Percentiles rank a stretch among this genome's conserved stretches.
Evolutionary conservation across 1,140 invertebrate species (phyloP).

Genomic region (Choristoneura fumiferana): DNA sequence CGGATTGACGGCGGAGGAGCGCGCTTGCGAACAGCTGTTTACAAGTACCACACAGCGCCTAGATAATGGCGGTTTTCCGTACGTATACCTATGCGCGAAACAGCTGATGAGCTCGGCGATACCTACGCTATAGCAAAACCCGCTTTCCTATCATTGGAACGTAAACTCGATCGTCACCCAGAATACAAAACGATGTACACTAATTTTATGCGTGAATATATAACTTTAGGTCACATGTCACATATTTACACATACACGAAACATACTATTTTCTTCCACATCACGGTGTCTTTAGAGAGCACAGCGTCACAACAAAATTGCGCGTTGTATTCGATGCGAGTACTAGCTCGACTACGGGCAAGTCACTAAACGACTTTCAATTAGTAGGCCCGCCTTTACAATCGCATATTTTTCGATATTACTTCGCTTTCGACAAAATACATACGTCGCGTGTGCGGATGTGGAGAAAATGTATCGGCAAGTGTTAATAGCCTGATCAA

Average conservation of each 20-base stretch:
- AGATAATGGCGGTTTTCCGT: slow-evolving; percentile 32
- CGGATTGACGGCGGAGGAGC: no score
- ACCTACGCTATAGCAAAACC: slow-evolving; percentile 25
- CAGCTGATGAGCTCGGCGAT: slow-evolving; percentile 31
- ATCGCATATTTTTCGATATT: slow-evolving; percentile 42
- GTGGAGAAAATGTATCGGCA: slow-evolving; percentile 51
- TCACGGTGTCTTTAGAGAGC: slow-evolving; percentile 46
- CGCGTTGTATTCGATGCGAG: slow-evolving; percentile 50
- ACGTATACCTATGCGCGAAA: slow-evolving; percentile 28
- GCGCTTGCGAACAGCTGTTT: no score
- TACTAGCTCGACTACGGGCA: slow-evolving; percentile 25
- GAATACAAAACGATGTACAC: slow-evolving; percentile 29
- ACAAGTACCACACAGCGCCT: slow-evolving; percentile 28
- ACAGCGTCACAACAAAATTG: slow-evolving; percentile 45
- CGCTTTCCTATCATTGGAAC: slow-evolving; percentile 38
- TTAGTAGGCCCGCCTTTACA: slow-evolving; percentile 48
- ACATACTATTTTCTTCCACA: slow-evolving; percentile 58
- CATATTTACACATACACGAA: not conserved
- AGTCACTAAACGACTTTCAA: slow-evolving; percentile 48
- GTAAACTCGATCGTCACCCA: slow-evolving; percentile 29
- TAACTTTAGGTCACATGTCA: slow-evolving; percentile 38
- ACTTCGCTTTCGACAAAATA: slow-evolving; percentile 32
- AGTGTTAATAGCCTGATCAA: slow-evolving; percentile 40
- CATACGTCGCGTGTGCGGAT: slow-evolving; percentile 35
- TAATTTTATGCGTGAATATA: slow-evolving; percentile 46